A percentile compares a stretch with the other conserved stretches of the same genome.
These are phyloP conservation scores for Eclectus roratus DNA, from an alignment of 2,113 vertebrate species.

Conservation along the genomic window DNA sequence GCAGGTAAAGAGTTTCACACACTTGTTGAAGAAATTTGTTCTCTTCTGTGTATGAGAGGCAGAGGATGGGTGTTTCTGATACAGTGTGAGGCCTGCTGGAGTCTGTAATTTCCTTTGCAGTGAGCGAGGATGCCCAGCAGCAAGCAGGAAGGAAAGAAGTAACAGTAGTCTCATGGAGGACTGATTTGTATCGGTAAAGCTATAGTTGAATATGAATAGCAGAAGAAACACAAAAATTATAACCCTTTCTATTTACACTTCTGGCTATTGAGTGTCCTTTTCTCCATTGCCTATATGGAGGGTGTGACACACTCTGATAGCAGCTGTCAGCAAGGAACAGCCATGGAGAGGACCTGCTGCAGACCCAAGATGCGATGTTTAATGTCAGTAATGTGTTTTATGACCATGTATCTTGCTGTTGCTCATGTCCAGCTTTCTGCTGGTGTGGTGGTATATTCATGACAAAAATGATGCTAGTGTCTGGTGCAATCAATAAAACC, in stretches of 20 bases:
- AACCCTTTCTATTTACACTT: not conserved
- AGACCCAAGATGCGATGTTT: not conserved
- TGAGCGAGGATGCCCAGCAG: not conserved
- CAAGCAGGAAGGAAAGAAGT: not conserved
- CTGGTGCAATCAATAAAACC: not conserved
- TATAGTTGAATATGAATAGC: not conserved
- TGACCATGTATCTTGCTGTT: not conserved
- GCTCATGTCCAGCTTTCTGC: not conserved
- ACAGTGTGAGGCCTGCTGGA: not conserved
- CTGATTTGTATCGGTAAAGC: not conserved
- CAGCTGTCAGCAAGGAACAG: not conserved
- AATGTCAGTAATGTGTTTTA: fast-evolving
- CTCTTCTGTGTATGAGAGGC: not conserved
- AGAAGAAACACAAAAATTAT: not conserved
- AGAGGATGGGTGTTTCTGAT: not conserved
- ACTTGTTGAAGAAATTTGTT: not conserved
- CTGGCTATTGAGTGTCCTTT: not conserved
- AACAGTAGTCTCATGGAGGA: not conserved
- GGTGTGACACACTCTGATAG: not conserved
- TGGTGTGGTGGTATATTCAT: not conserved
- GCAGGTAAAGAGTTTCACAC: not conserved
- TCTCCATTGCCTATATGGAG: not conserved
- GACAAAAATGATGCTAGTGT: not conserved
- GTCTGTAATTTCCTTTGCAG: not conserved
- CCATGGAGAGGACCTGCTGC: not conserved